A percentile compares a stretch with the other conserved stretches of the same genome.
phyloP scores from a whole-genome alignment of 30 jellyfish, hydroid and myxozoan species.

The Chrysaora quinquecirrha region DNA sequence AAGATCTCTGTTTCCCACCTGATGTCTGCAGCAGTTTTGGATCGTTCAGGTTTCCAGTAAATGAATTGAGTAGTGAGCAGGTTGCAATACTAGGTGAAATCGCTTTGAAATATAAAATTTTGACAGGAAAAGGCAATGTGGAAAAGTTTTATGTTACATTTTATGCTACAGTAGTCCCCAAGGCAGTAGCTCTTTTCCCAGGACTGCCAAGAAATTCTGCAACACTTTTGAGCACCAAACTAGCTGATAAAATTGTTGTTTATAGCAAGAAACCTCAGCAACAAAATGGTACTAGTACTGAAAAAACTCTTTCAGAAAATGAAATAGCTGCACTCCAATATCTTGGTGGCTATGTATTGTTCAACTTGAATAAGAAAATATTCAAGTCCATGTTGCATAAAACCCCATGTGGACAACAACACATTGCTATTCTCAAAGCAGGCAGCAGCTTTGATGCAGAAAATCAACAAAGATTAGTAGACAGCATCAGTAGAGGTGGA shows the following conservation, averaged over 20 bases:
- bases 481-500: too few relatives aligned
- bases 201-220: too few relatives aligned
- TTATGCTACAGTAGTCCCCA: background rate
- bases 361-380: too few relatives aligned
- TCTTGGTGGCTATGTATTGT: too few relatives aligned
- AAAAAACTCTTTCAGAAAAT: conserved; percentile 7
- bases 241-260: too few relatives aligned
- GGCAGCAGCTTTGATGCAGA: conserved; percentile 3
- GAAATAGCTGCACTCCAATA: too few relatives aligned
- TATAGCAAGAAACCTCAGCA: background rate
- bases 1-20: background rate
- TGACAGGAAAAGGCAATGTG: background rate
- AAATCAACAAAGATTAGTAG: too few relatives aligned
- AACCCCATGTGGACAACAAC: too few relatives aligned
- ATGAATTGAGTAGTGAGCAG: background rate
- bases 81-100: background rate
- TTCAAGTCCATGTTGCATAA: too few relatives aligned
- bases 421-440: conserved; percentile 14
- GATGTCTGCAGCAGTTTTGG: background rate
- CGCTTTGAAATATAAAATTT: background rate
- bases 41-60: background rate
- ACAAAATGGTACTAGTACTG: background rate
- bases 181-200: background rate
- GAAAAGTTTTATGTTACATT: background rate
- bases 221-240: too few relatives aligned